phyloP scores from a whole-genome alignment of 1,140 invertebrate species.

The Meloidogyne floridensis region DNA sequence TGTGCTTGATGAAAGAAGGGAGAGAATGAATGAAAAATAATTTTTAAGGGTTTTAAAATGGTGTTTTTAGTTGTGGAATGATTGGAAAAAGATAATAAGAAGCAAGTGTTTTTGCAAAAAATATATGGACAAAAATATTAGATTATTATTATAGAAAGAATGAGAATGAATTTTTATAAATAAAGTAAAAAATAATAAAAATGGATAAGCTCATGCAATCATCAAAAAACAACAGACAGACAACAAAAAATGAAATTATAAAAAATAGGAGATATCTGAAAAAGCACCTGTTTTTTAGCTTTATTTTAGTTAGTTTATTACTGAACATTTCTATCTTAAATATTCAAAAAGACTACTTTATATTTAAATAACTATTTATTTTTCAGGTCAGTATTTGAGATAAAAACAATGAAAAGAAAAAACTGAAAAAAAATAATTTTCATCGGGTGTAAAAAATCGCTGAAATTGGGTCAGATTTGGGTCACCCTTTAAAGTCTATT shows the following conservation, averaged over 20 bases:
- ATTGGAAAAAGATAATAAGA: background rate
- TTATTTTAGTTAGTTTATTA: background rate
- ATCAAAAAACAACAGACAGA: background rate
- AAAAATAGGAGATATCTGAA: background rate
- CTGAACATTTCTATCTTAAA: too few species aligned
- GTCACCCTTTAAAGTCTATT: too few species aligned
- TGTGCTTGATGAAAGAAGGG: slow-evolving; percentile 9
- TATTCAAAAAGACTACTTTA: too few species aligned
- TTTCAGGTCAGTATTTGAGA: too few species aligned
- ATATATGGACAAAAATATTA: background rate
- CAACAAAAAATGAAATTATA: background rate
- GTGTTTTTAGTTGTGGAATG: background rate
- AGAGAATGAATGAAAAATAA: background rate
- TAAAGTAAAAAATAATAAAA: background rate
- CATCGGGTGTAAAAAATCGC: too few species aligned
- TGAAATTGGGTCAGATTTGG: too few species aligned
- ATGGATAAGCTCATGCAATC: background rate
- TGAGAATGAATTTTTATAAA: background rate
- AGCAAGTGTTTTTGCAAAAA: background rate
- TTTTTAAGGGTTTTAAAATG: background rate
- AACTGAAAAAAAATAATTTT: too few species aligned
- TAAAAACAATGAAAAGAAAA: too few species aligned
- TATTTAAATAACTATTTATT: too few species aligned
- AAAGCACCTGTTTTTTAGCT: background rate
- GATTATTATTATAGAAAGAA: background rate